These are phyloP conservation scores for Drosophila antonietae DNA, from an alignment of 2,888 invertebrate species.

Conservation along the genomic window DNA sequence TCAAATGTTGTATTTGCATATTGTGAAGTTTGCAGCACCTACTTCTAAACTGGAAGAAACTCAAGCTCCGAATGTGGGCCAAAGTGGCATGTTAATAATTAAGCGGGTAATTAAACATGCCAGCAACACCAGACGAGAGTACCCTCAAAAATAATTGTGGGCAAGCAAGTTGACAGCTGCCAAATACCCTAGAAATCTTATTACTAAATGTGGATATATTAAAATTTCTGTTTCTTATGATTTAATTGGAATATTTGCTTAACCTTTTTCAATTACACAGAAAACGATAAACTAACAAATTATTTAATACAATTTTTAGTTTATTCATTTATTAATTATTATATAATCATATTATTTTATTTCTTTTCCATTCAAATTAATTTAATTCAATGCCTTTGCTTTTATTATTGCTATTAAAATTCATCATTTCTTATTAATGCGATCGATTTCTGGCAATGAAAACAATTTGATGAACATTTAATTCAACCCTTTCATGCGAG, in stretches of 20 bases:
- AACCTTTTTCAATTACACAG: too few species aligned
- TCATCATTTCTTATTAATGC: too few species aligned
- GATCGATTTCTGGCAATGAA: neutral
- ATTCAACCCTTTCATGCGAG: neutral
- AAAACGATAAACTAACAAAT: too few species aligned
- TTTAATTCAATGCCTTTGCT: too few species aligned
- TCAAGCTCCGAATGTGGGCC: constrained; percentile 63
- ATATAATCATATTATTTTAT: too few species aligned
- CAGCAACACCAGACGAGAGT: constrained; percentile 32
- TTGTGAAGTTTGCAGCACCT: constrained; percentile 5
- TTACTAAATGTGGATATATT: neutral
- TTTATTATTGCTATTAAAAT: too few species aligned
- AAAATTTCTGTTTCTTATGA: neutral
- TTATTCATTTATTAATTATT: too few species aligned
- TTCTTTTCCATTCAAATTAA: too few species aligned
- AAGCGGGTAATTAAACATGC: constrained; percentile 75
- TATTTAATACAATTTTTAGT: too few species aligned
- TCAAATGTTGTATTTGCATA: constrained; percentile 57
- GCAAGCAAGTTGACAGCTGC: neutral
- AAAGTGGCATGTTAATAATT: constrained; percentile 61
- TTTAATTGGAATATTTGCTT: neutral
- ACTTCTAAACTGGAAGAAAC: constrained; percentile 11
- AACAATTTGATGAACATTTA: neutral
- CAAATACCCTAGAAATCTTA: constrained; percentile 36
- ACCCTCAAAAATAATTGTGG: neutral